Base-by-base conservation (phyloP, 1,140 invertebrate species). In the Leptonema lineaticorne region DNA sequence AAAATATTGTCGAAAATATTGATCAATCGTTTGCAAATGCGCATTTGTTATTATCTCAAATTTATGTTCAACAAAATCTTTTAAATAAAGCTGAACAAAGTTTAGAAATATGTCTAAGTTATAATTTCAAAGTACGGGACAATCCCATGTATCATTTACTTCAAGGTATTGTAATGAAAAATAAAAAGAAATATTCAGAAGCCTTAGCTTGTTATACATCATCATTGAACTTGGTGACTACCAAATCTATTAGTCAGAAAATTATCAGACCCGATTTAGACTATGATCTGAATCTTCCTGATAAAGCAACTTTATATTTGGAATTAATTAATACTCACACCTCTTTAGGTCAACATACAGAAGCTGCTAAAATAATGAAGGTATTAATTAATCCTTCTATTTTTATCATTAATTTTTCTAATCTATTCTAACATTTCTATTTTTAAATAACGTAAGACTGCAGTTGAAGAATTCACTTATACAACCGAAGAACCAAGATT, bases 81-180 rank as follows among this genome's bases (percentile, higher is more conserved):
- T 92, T 88, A 75, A 85, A 90, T 28, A 85, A 89, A 74, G 95
- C 95, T 0, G 85, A 89, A 16, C 91, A 96, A 76, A 90, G 87
- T 63, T 80, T 98, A 26, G 95, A 98, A 83, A 85, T 91, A 65
- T 94, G 91, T 65, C 79, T 97, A 0, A 96, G 93, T 75, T 91
- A 92, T 75, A 94, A 97, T 79, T 97, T 98, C 76, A 89, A 93
- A 80, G 89, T 97, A 0, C 80, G 94, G 73, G 94, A 98, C 65
- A 90, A 92, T 78, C 92, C 95, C 0, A 82, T 95, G 74, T 99
- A 94, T 78, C 92, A 97, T 81, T 84, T 96, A 46, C 87, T 96
- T 0, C 87, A 88, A 73, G 94, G 94, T 0, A 82, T 92, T 22
- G 88, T 97, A 45, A 87, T 93, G 50, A 95, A 92, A 75, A 86